Conservation (phyloP, 2,113 vertebrate species). For the Myrmophylax atrothorax region DNA sequence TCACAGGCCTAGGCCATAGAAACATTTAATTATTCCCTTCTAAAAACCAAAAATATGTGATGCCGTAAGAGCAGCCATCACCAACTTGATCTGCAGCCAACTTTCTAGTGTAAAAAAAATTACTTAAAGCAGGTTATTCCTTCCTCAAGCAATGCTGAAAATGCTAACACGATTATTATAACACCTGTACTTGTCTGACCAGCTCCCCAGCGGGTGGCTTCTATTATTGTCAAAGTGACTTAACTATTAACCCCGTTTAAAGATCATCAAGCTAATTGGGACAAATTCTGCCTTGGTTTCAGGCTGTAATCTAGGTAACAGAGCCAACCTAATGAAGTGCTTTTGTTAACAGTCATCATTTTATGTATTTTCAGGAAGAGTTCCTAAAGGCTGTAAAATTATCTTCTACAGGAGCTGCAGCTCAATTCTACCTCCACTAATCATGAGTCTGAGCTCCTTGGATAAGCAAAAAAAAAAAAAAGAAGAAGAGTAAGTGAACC, state of each 20-base stretch:
- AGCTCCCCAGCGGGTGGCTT: slow-evolving; percentile 25
- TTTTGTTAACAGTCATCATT: background rate
- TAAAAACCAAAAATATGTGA: background rate
- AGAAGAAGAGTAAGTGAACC: background rate
- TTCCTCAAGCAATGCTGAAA: slow-evolving; percentile 24
- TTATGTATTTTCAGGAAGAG: background rate
- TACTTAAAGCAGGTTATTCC: background rate
- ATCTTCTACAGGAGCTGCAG: background rate
- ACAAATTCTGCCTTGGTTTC: slow-evolving; percentile 38
- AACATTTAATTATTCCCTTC: background rate
- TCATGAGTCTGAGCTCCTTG: background rate
- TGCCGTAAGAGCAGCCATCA: background rate
- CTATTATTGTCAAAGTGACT: slow-evolving; percentile 60
- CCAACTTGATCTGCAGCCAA: background rate
- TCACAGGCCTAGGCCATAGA: background rate
- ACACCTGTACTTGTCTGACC: slow-evolving; percentile 26
- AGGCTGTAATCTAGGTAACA: background rate
- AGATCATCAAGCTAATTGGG: slow-evolving; percentile 16
- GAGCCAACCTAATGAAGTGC: background rate
- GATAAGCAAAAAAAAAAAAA: background rate
- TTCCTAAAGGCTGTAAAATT: background rate
- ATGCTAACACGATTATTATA: background rate
- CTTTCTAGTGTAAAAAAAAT: background rate
- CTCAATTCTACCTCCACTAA: background rate
- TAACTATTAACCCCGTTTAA: slow-evolving; percentile 51